These are phyloP conservation scores for Agrotis segetum DNA, from an alignment of 2,888 invertebrate species.

Conservation along the genomic window DNA sequence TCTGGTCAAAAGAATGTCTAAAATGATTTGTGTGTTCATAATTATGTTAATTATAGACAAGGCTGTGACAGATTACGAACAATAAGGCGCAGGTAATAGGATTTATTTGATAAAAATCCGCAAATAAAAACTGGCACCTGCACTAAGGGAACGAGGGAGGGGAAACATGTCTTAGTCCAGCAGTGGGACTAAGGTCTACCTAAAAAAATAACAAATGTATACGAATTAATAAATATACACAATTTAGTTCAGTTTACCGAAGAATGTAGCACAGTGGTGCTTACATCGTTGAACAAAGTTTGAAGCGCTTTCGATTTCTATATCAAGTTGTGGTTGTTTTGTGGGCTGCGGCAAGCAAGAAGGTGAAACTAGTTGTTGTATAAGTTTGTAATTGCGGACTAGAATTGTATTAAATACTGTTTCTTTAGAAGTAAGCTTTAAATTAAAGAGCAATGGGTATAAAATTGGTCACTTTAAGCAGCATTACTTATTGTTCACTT, in stretches of 20 bases:
- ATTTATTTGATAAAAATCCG: too few species aligned
- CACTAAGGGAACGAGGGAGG: neutral
- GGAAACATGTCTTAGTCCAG: too few species aligned
- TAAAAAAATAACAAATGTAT: neutral
- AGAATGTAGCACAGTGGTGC: slow-evolving; percentile 1
- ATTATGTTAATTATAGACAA: too few species aligned
- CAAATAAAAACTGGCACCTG: neutral
- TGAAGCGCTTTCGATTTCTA: slow-evolving; percentile 20
- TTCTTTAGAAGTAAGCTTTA: too few species aligned
- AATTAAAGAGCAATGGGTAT: too few species aligned
- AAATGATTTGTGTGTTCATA: too few species aligned
- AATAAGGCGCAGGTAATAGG: too few species aligned
- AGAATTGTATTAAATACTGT: neutral
- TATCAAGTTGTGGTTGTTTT: slow-evolving; percentile 26
- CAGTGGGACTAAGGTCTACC: neutral
- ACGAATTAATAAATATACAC: neutral
- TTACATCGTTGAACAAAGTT: slow-evolving; percentile 19
- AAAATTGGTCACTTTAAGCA: too few species aligned
- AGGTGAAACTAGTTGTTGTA: slow-evolving; percentile 16
- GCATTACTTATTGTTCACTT: too few species aligned
- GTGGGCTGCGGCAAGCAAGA: neutral
- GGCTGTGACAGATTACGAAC: too few species aligned
- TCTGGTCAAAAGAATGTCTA: too few species aligned
- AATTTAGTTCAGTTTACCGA: slow-evolving; percentile 5
- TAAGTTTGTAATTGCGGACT: slow-evolving; percentile 15